phyloP scores from a whole-genome alignment of 2,113 vertebrate species.

The Halcyon senegalensis region DNA sequence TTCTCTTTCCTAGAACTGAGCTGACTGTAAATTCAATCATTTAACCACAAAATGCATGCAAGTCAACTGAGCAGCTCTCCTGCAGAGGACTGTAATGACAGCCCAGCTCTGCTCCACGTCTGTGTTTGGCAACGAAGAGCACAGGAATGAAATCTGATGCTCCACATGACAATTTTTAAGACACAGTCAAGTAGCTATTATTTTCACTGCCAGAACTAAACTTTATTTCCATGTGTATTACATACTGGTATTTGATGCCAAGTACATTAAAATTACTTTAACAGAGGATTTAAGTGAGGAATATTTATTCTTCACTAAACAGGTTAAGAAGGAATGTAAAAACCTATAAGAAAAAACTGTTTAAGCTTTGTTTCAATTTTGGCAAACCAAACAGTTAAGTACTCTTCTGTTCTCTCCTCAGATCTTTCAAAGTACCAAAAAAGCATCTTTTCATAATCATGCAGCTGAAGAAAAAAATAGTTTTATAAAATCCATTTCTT shows the following conservation, averaged over 20 bases:
- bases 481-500: slow-evolving; percentile 73
- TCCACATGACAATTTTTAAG: slow-evolving; percentile 45
- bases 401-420: slow-evolving; percentile 66
- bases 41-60: background rate
- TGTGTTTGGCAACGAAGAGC: background rate
- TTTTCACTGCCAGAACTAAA: slow-evolving; percentile 80
- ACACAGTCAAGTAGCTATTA: slow-evolving; percentile 71
- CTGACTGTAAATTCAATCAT: background rate
- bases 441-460: slow-evolving; percentile 56
- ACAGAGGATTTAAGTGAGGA: slow-evolving; percentile 77
- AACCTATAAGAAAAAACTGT: slow-evolving; percentile 69
- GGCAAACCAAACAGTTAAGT: slow-evolving; percentile 73
- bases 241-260: slow-evolving; percentile 75
- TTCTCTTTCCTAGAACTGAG: background rate
- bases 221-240: slow-evolving; percentile 83
- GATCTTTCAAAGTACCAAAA: slow-evolving; percentile 74
- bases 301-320: slow-evolving; percentile 69
- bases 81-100: background rate
- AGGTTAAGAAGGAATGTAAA: slow-evolving; percentile 79
- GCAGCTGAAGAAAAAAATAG: slow-evolving; percentile 68
- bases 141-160: background rate
- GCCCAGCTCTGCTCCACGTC: background rate
- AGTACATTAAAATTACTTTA: slow-evolving; percentile 76
- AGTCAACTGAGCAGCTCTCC: background rate
- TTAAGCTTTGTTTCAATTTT: slow-evolving; percentile 72